phyloP scores from a whole-genome alignment of 2,797 vertebrate species.

The Setipinna tenuifilis region DNA sequence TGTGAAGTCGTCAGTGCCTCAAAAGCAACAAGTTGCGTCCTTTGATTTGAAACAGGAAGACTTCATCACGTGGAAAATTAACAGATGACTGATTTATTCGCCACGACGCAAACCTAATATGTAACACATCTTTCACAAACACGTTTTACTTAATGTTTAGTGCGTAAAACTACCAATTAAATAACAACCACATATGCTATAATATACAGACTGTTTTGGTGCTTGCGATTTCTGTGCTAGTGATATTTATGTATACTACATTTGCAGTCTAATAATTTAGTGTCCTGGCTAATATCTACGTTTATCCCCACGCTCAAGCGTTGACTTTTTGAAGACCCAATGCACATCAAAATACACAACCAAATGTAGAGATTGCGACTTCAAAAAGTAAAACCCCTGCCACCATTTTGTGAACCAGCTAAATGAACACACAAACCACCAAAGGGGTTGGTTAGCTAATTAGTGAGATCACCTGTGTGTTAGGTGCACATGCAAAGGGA shows the following conservation, averaged over 20 bases:
- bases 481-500: no score
- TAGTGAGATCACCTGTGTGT: no score
- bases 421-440: no score
- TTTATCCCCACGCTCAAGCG: neutral
- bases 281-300: neutral
- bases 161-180: neutral
- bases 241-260: neutral
- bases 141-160: neutral
- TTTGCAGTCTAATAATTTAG: neutral
- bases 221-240: neutral
- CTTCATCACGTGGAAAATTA: neutral
- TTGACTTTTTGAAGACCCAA: neutral
- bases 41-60: neutral
- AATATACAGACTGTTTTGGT: no score
- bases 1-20: neutral
- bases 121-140: neutral
- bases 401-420: no score
- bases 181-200: neutral
- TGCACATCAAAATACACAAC: neutral
- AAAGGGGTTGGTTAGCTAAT: no score
- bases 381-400: no score
- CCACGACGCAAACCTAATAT: neutral
- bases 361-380: neutral
- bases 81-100: neutral
- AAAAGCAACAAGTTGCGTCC: conserved; percentile 14